These are phyloP conservation scores for Camponotus pennsylvanicus DNA, from an alignment of 1,140 invertebrate species.

Conservation along the genomic window DNA sequence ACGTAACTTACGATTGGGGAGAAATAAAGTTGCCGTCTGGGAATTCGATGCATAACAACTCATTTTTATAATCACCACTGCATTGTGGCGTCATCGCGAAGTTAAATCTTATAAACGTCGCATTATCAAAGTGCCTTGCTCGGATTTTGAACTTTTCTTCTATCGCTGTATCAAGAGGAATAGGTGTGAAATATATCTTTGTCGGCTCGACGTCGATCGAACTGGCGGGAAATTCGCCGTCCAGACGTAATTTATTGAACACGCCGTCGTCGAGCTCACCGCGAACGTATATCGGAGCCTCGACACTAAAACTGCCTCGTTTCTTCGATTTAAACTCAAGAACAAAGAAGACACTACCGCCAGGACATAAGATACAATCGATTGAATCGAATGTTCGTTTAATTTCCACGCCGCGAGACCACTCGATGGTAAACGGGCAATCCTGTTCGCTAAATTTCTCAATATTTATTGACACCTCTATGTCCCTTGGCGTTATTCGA, in stretches of 20 bases:
- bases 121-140: constrained; percentile 51
- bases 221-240: constrained; percentile 51
- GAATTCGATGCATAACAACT: constrained; percentile 55
- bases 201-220: constrained; percentile 60
- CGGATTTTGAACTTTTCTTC: constrained; percentile 63
- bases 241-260: constrained; percentile 70
- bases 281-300: constrained; percentile 67
- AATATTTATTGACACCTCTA: constrained; percentile 54
- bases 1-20: constrained; percentile 43
- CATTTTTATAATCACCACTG: constrained; percentile 42
- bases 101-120: constrained; percentile 21
- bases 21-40: constrained; percentile 7
- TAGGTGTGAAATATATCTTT: constrained; percentile 71
- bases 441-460: constrained; percentile 47
- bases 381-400: constrained; percentile 31
- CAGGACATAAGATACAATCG: constrained; percentile 46
- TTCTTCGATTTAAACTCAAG: constrained; percentile 63
- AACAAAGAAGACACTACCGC: constrained; percentile 38
- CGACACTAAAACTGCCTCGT: constrained; percentile 54
- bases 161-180: constrained; percentile 41
- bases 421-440: constrained; percentile 63
- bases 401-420: constrained; percentile 51
- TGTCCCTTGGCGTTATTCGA: background rate
- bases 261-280: constrained; percentile 43
- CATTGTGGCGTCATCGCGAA: constrained; percentile 30